A percentile compares a stretch with the other conserved stretches of the same genome.
phyloP scores from a whole-genome alignment of 2,888 invertebrate species.

The Ectropis crepuscularia region DNA sequence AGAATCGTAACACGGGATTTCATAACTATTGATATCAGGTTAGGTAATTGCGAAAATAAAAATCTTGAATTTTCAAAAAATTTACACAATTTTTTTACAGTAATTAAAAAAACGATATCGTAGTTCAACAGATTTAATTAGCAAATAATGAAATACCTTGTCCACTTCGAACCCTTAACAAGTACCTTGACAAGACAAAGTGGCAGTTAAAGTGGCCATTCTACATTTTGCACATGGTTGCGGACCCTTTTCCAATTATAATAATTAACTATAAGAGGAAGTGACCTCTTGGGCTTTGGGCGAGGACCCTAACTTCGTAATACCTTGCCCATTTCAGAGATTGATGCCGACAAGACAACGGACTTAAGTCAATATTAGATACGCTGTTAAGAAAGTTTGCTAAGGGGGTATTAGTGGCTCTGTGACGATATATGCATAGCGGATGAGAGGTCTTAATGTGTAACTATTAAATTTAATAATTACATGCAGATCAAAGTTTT shows the following conservation, averaged over 20 bases:
- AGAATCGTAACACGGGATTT: too few species aligned
- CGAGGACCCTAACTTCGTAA: constrained; percentile 70
- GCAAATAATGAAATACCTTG: constrained; percentile 13
- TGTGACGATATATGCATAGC: constrained; percentile 1
- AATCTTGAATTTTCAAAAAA: too few species aligned
- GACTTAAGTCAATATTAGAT: constrained; percentile 70
- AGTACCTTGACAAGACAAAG: constrained; percentile 41
- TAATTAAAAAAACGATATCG: too few species aligned
- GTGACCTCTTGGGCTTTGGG: constrained; percentile 77
- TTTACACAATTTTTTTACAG: too few species aligned
- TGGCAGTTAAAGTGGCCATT: constrained; percentile 43
- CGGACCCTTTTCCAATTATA: constrained; percentile 69
- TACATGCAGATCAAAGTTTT: too few species aligned
- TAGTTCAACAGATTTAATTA: background rate
- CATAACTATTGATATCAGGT: too few species aligned
- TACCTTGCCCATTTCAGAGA: constrained; percentile 74
- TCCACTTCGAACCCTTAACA: constrained; percentile 27
- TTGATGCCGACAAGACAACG: constrained; percentile 79
- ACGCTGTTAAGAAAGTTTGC: constrained; percentile 63
- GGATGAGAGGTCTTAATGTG: background rate
- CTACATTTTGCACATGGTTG: constrained; percentile 38
- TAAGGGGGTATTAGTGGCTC: constrained; percentile 39
- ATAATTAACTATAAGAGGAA: constrained; percentile 82
- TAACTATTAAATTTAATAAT: too few species aligned
- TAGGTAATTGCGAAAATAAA: too few species aligned